Percentiles rank a stretch among this genome's conserved stretches.
Evolutionary conservation across 30 jellyfish, hydroid and myxozoan species (phyloP).

Genomic region (Mastigias papua): DNA sequence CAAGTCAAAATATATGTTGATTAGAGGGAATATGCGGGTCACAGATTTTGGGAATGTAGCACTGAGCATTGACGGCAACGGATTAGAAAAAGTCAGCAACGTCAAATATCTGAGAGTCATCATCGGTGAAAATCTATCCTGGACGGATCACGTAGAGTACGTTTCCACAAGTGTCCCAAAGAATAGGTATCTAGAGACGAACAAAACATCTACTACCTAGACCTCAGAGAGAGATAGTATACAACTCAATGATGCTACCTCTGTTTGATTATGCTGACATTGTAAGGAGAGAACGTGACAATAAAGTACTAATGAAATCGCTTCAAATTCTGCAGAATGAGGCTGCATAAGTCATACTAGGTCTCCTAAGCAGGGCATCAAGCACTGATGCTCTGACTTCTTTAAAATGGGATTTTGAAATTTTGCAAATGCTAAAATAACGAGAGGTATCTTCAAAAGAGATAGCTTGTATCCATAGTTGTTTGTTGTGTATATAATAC

Average conservation of each 20-base stretch:
- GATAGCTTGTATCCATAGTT: no score
- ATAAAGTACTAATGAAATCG: constrained; percentile 47
- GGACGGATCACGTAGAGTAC: constrained; percentile 37
- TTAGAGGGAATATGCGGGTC: constrained; percentile 53
- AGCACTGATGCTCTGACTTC: no score
- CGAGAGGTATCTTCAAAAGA: no score
- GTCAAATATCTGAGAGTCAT: constrained; percentile 25
- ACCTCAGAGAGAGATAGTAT: constrained; percentile 58
- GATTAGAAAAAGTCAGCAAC: constrained; percentile 37
- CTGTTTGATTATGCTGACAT: constrained; percentile 49
- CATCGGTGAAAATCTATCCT: constrained; percentile 13
- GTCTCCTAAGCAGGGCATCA: no score
- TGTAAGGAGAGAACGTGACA: constrained; percentile 42
- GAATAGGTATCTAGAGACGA: constrained; percentile 57
- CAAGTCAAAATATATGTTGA: constrained; percentile 48
- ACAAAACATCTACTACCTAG: constrained; percentile 54
- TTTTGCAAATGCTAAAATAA: no score
- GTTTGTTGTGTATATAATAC: no score
- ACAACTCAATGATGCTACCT: constrained; percentile 37
- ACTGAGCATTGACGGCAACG: constrained; percentile 54
- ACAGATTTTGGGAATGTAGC: constrained; percentile 48
- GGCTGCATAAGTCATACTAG: no score
- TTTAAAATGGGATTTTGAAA: no score
- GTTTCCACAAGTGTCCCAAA: constrained; percentile 60
- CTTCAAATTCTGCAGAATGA: no score